Evolutionary conservation across 2,113 vertebrate genomes (phyloP), one percentile per base, ranked within the genome.

Genomic region (Lophius piscatorius): DNA sequence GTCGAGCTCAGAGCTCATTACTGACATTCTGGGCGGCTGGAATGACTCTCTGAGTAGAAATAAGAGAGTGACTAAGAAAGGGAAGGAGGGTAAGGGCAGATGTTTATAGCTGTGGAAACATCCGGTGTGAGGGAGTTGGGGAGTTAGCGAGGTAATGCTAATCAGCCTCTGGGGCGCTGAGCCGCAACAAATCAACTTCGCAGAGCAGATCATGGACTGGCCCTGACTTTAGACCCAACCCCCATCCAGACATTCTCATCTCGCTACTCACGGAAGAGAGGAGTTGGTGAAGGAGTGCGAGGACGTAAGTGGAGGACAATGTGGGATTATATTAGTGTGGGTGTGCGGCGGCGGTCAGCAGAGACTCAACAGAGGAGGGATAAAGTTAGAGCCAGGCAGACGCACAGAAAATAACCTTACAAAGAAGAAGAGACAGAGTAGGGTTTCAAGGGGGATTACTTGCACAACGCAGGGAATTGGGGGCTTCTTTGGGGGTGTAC

Each of bases 141-240:
- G 80, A 78, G 82, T 79, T 87, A 55, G 76, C 62, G 35, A 55
- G 41, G 22, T 78, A 82, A 85, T 82, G 78, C 76, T 84, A 89
- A 87, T 89, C 81, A 70, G 75, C 78, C 81, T 80, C 74, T 38
- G 45, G 70, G 71, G 84, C 68, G 51, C 78, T 74, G 83, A 89
- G 83, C 80, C 42, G 63, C 74, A 73, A 77, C 65, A 82, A 85
- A 89, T 89, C 87, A 88, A 86, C 83, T 83, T 76, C 79, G 78
- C 69, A 52, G 80, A 83, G 81, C 54, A 40, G 76, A 87, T 87
- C 83, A 80, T 47, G 81, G 81, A 72, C 82, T 5, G 41, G 75
- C 46, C 84, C n/a, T 84, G 80, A 88, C 82, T 83, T 83, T 83
- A 88, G 86, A 77, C 51, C 73, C 38, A 68, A 60, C 35, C 49